Conservation (phyloP, 1,140 invertebrate species). For the Zaprionus lachaisei region DNA sequence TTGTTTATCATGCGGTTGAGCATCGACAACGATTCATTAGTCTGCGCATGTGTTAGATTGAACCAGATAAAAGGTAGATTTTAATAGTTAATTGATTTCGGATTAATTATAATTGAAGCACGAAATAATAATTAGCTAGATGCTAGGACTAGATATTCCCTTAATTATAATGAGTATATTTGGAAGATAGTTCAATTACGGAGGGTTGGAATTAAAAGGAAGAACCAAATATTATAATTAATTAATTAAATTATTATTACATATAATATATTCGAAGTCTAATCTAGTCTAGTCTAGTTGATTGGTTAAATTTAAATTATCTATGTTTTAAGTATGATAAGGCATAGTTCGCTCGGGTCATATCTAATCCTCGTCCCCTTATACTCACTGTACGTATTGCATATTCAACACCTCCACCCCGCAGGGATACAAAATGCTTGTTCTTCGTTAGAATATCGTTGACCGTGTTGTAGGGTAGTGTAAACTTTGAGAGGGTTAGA, state of each 20-base stretch:
- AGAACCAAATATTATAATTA: too few relatives aligned
- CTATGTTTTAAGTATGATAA: not conserved
- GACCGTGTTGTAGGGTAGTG: conserved; percentile 89
- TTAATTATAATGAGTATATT: too few relatives aligned
- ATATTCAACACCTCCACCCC: conserved; percentile 89
- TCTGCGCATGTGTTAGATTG: conserved; percentile 33
- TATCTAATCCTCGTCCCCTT: not conserved
- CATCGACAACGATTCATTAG: conserved; percentile 74
- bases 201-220: too few relatives aligned
- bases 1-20: conserved; percentile 74
- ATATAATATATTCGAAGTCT: too few relatives aligned
- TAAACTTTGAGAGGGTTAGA: conserved; percentile 92
- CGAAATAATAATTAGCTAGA: not conserved
- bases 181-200: too few relatives aligned
- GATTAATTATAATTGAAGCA: not conserved
- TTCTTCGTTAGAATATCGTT: conserved; percentile 89
- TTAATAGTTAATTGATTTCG: not conserved
- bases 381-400: conserved; percentile 87
- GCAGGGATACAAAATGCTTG: conserved; percentile 88
- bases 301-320: not conserved
- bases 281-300: too few relatives aligned
- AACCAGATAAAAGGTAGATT: not conserved
- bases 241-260: too few relatives aligned
- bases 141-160: not conserved
- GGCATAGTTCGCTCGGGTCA: not conserved